Conservation (phyloP, 1,140 invertebrate species). For the Cherax destructor region DNA sequence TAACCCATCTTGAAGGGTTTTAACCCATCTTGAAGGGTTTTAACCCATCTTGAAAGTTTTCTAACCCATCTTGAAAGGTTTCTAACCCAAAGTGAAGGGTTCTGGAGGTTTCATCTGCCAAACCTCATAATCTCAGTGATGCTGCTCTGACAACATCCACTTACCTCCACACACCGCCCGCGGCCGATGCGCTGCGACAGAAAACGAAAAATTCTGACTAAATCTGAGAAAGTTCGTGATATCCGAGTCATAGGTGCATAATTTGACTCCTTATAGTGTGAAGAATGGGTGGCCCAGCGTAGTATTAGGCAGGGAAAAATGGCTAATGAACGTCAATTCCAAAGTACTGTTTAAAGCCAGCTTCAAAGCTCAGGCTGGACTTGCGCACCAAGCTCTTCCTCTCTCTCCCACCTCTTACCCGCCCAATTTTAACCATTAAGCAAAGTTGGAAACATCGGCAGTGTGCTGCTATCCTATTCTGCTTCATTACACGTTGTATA, state of each 20-base stretch:
- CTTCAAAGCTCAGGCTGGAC: no score
- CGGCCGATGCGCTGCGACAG: background rate
- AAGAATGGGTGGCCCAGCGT: conserved; percentile 19
- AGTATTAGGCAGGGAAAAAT: conserved; percentile 5
- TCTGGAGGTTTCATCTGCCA: background rate
- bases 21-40: no score
- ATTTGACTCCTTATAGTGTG: conserved; percentile 34
- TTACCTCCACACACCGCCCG: background rate
- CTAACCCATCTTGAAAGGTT: no score
- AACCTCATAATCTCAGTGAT: background rate
- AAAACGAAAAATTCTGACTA: conserved; percentile 14
- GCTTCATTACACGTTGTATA: no score
- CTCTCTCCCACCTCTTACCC: no score
- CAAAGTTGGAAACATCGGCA: no score
- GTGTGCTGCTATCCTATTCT: no score
- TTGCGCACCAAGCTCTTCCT: no score
- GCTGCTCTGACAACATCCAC: background rate
- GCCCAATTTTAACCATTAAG: no score
- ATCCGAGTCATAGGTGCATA: conserved; percentile 26
- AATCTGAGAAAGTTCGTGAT: conserved; percentile 32
- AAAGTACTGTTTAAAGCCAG: conserved; percentile 6
- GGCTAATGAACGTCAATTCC: background rate
- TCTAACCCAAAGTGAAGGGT: background rate
- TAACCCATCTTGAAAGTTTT: no score
- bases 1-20: no score